Percentiles rank a stretch among this genome's conserved stretches.
phyloP scores from a whole-genome alignment of 2,113 vertebrate genomes.

The Corythaixoides concolor region DNA sequence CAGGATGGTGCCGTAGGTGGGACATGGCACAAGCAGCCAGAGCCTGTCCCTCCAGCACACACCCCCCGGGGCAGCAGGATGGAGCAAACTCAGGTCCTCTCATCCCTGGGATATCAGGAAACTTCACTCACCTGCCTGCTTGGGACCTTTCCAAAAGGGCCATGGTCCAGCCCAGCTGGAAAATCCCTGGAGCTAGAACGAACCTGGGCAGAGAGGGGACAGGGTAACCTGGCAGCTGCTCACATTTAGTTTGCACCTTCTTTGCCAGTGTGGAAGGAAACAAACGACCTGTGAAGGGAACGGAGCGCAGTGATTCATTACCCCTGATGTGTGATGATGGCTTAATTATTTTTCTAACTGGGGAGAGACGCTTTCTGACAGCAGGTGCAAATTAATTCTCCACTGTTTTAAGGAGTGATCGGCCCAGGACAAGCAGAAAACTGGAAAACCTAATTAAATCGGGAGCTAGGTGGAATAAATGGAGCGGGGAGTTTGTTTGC shows the following conservation, averaged over 20 bases:
- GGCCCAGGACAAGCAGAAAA: conserved; percentile 78
- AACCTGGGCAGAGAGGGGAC: neutral
- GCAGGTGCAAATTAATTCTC: conserved; percentile 85
- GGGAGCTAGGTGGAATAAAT: conserved; percentile 76
- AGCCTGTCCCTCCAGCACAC: rapidly evolving
- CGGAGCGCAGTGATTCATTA: conserved; percentile 75
- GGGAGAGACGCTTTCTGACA: conserved; percentile 78
- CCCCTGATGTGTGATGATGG: conserved; percentile 81
- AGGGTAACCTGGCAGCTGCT: conserved; percentile 20
- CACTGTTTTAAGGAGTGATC: conserved; percentile 73
- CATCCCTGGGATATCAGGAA: neutral
- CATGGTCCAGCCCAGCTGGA: neutral
- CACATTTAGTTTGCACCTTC: conserved; percentile 61
- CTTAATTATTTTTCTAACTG: conserved; percentile 82
- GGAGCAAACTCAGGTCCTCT: neutral
- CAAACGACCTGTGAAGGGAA: conserved; percentile 77
- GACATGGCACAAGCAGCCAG: neutral
- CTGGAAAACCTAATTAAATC: conserved; percentile 82
- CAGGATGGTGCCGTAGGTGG: too few relatives aligned
- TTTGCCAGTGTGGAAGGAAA: conserved; percentile 69
- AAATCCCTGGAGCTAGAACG: neutral
- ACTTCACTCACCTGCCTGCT: neutral
- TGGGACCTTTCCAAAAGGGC: neutral
- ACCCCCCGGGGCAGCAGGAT: rapidly evolving
- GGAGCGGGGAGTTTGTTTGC: conserved; percentile 76